These are phyloP conservation scores for Heptranchias perlo DNA, from an alignment of 2,113 vertebrate genomes.

Conservation along the genomic window DNA sequence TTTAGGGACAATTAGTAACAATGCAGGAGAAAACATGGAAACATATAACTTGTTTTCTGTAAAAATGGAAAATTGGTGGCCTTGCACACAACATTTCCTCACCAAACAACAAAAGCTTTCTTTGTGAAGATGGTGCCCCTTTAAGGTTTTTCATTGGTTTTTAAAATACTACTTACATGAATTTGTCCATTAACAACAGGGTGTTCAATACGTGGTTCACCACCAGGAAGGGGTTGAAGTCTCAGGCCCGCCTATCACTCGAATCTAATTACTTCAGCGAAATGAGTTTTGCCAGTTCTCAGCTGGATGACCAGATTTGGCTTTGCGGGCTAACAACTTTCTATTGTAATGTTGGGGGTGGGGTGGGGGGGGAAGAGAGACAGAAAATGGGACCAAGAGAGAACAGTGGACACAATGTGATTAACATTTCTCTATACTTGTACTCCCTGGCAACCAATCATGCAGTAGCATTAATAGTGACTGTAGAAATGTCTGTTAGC, in stretches of 20 bases:
- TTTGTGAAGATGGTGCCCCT: neutral
- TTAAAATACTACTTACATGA: conserved; percentile 39
- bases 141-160: neutral
- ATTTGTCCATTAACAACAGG: conserved; percentile 34
- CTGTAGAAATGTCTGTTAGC: neutral
- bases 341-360: neutral
- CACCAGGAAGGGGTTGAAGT: neutral
- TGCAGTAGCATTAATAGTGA: neutral
- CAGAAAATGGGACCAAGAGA: neutral
- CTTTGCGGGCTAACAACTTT: neutral
- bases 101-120: neutral
- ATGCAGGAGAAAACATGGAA: too few species aligned
- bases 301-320: neutral
- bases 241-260: neutral
- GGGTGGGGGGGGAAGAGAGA: neutral
- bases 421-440: neutral
- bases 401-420: neutral
- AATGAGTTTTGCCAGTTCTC: neutral
- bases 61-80: neutral
- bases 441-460: neutral
- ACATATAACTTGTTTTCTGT: neutral
- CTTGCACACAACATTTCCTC: neutral
- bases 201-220: neutral
- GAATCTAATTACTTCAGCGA: neutral
- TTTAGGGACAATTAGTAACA: too few species aligned